Percentiles rank a stretch among this genome's conserved stretches.
Conservation (phyloP, 2,797 vertebrate genomes). For the Pseudomugil gertrudae region DNA sequence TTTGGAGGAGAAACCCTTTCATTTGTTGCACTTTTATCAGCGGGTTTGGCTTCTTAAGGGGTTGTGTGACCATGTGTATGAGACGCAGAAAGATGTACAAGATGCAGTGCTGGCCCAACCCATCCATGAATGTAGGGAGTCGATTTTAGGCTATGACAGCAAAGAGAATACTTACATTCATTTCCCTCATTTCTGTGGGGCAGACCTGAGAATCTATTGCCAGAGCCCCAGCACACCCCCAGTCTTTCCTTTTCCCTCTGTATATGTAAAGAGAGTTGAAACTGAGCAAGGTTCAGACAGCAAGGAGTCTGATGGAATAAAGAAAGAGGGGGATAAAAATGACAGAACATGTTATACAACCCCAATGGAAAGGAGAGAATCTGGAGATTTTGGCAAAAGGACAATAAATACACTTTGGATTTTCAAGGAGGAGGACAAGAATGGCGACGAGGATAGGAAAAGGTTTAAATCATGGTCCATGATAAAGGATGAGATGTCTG, state of each 20-base stretch:
- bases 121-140: slow-evolving; percentile 98
- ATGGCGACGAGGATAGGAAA: slow-evolving; percentile 28
- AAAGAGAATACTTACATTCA: slow-evolving; percentile 95
- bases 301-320: slow-evolving; percentile 46
- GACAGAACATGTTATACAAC: slow-evolving; percentile 20
- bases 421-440: slow-evolving; percentile 57
- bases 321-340: slow-evolving; percentile 37
- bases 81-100: slow-evolving; percentile 96
- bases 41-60: slow-evolving; percentile 98
- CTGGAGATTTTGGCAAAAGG: slow-evolving; percentile 40
- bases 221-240: slow-evolving; percentile 90
- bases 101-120: slow-evolving; percentile 93
- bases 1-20: slow-evolving; percentile 91
- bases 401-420: slow-evolving; percentile 18
- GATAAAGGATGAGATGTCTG: slow-evolving; percentile 47
- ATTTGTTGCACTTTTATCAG: slow-evolving; percentile 90
- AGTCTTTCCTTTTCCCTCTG: slow-evolving; percentile 84
- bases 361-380: slow-evolving; percentile 34
- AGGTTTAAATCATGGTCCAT: slow-evolving; percentile 41
- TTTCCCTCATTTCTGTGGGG: slow-evolving; percentile 98
- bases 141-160: slow-evolving; percentile 96
- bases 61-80: slow-evolving; percentile 95
- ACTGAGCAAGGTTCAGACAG: slow-evolving; percentile 41
- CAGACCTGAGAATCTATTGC: slow-evolving; percentile 95
- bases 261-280: slow-evolving; percentile 76